Evolutionary conservation across 2,888 invertebrate genomes (phyloP).

Genomic region (Thyatira batis): DNA sequence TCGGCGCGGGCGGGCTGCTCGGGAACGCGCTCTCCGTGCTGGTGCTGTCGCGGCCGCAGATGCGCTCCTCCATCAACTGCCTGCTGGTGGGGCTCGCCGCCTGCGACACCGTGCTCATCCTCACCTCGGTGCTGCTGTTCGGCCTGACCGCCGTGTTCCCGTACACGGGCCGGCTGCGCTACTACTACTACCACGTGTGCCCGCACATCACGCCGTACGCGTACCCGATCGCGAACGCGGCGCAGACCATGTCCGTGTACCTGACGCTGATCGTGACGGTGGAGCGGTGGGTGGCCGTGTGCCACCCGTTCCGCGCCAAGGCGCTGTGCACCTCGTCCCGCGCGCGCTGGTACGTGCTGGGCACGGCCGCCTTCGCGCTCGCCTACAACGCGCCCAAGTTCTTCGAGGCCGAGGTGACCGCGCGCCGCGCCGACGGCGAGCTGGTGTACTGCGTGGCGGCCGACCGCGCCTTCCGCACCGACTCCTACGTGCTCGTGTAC

Average conservation of each 20-base stretch:
- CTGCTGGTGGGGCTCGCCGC: slow-evolving; percentile 95
- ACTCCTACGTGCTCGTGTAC: slow-evolving; percentile 91
- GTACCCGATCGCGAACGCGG: slow-evolving; percentile 92
- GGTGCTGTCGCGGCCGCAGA: slow-evolving; percentile 94
- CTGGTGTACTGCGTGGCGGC: slow-evolving; percentile 87
- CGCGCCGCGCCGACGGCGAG: slow-evolving; percentile 73
- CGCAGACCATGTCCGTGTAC: slow-evolving; percentile 97
- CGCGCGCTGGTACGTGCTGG: slow-evolving; percentile 91
- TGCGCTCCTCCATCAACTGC: slow-evolving; percentile 98
- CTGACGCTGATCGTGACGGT: slow-evolving; percentile 94
- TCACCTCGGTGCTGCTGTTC: slow-evolving; percentile 93
- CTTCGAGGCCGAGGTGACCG: slow-evolving; percentile 85
- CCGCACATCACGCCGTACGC: slow-evolving; percentile 91
- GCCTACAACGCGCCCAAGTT: slow-evolving; percentile 93
- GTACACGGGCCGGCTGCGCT: slow-evolving; percentile 89
- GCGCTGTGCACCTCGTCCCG: slow-evolving; percentile 94
- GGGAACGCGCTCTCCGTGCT: slow-evolving; percentile 96
- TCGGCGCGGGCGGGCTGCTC: slow-evolving; percentile 92
- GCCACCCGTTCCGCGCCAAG: slow-evolving; percentile 93
- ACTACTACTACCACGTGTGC: slow-evolving; percentile 90
- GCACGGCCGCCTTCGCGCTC: slow-evolving; percentile 90
- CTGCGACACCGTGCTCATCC: slow-evolving; percentile 95
- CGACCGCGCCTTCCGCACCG: slow-evolving; percentile 86
- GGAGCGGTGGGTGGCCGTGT: slow-evolving; percentile 97
- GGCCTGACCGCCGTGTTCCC: slow-evolving; percentile 93